Conservation (phyloP, 1,140 invertebrate species). For the Lepidotrigona ventralis region DNA sequence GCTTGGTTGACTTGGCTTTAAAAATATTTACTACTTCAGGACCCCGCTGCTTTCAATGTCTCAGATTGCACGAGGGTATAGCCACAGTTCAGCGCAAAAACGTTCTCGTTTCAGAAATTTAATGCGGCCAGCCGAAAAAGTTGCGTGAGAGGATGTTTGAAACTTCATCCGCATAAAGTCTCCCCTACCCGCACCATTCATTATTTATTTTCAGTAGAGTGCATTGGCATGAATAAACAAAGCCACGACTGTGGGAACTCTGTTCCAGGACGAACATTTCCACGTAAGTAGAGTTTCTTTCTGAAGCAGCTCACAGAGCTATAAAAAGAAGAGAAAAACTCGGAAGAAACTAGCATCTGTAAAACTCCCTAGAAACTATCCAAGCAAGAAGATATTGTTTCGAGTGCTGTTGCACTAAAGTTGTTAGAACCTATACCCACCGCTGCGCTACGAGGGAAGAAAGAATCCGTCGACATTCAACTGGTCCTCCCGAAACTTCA, state of each 20-base stretch:
- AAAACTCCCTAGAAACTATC: not conserved
- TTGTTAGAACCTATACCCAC: not conserved
- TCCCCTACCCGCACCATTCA: too few relatives aligned
- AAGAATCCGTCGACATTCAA: conserved; percentile 57
- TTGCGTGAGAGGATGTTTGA: not conserved
- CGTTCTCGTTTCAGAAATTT: too few relatives aligned
- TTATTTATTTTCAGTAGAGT: not conserved
- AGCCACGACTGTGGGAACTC: not conserved
- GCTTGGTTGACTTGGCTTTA: too few relatives aligned
- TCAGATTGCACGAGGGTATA: too few relatives aligned
- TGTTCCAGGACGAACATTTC: not conserved
- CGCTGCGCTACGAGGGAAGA: not conserved
- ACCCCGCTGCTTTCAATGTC: too few relatives aligned
- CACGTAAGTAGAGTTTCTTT: too few relatives aligned
- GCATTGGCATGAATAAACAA: conserved; percentile 1
- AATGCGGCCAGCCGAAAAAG: too few relatives aligned
- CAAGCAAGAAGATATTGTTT: not conserved
- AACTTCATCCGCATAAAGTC: not conserved
- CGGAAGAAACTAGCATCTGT: not conserved
- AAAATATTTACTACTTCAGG: too few relatives aligned
- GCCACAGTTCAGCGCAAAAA: too few relatives aligned
- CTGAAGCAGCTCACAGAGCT: not conserved
- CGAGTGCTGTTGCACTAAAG: not conserved
- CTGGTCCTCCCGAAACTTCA: conserved; percentile 62
- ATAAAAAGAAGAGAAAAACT: not conserved